These are phyloP conservation scores for Heliopora coerulea DNA, from an alignment of 92 coral and sea anemone species.

Conservation along the genomic window DNA sequence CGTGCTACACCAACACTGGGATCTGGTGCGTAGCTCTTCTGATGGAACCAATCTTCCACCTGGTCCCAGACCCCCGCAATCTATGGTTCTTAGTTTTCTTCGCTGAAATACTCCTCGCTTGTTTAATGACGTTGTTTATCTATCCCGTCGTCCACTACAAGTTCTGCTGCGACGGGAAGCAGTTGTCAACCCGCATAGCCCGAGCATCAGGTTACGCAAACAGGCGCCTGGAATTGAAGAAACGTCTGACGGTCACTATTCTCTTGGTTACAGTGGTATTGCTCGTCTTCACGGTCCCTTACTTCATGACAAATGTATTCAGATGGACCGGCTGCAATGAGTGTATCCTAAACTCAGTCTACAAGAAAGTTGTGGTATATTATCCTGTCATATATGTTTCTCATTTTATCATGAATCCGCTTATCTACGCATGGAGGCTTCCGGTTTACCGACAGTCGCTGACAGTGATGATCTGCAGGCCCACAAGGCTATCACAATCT, in stretches of 20 bases:
- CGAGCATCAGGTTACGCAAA: neutral
- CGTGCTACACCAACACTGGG: conserved; percentile 10
- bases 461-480: conserved; percentile 6
- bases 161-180: neutral
- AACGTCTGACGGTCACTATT: neutral
- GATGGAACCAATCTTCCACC: conserved; percentile 14
- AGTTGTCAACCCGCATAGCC: neutral
- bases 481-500: neutral
- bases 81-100: neutral
- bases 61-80: neutral
- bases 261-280: neutral
- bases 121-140: neutral
- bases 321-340: neutral
- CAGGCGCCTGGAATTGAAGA: neutral
- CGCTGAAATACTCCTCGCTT: conserved; percentile 14
- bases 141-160: conserved; percentile 13
- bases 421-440: conserved; percentile 22
- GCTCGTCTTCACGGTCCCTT: conserved; percentile 8
- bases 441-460: neutral
- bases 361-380: neutral
- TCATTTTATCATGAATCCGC: conserved; percentile 14
- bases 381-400: neutral
- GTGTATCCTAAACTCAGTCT: conserved; percentile 9
- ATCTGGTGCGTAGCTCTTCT: conserved; percentile 1
- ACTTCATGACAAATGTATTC: neutral